Conservation (phyloP, 2,888 invertebrate genomes). For the Callosobruchus maculatus region DNA sequence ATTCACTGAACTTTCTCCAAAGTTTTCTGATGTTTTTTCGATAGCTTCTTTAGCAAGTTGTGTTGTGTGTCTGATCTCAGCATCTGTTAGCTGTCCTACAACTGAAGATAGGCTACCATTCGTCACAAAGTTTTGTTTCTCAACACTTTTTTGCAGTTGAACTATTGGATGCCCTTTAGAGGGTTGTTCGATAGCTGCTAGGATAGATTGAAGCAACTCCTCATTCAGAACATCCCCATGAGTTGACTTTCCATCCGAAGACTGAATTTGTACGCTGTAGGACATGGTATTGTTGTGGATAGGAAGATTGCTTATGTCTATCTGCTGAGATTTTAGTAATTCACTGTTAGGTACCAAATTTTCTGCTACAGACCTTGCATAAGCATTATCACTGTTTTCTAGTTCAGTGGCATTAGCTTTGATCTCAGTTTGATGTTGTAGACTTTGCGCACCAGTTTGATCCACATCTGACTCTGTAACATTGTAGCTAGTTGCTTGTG, state of each 20-base stretch:
- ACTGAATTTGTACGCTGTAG: constrained; percentile 75
- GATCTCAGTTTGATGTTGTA: constrained; percentile 31
- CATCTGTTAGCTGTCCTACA: constrained; percentile 22
- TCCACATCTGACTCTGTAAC: constrained; percentile 28
- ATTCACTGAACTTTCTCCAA: constrained; percentile 2
- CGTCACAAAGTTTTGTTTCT: constrained; percentile 25
- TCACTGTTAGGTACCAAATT: constrained; percentile 43
- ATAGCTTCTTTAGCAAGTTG: constrained; percentile 20
- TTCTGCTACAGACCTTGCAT: constrained; percentile 42
- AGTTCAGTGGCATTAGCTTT: constrained; percentile 26
- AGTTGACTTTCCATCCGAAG: constrained; percentile 60
- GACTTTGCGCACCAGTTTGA: constrained; percentile 38
- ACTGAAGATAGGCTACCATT: constrained; percentile 24
- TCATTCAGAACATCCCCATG: constrained; percentile 77
- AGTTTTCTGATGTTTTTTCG: constrained; percentile 10
- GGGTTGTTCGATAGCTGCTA: constrained; percentile 79
- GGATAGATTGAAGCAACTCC: constrained; percentile 74
- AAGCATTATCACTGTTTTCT: constrained; percentile 33
- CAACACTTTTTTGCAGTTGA: constrained; percentile 35
- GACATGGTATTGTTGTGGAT: constrained; percentile 59
- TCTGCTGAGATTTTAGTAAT: constrained; percentile 43
- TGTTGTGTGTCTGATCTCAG: constrained; percentile 20
- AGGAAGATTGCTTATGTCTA: constrained; percentile 51
- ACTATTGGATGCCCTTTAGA: constrained; percentile 32
- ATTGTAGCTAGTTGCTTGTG: background rate